Evolutionary conservation across 2,113 vertebrate species (phyloP), one percentile per base, ranked within the genome.

Genomic region (Limanda limanda): DNA sequence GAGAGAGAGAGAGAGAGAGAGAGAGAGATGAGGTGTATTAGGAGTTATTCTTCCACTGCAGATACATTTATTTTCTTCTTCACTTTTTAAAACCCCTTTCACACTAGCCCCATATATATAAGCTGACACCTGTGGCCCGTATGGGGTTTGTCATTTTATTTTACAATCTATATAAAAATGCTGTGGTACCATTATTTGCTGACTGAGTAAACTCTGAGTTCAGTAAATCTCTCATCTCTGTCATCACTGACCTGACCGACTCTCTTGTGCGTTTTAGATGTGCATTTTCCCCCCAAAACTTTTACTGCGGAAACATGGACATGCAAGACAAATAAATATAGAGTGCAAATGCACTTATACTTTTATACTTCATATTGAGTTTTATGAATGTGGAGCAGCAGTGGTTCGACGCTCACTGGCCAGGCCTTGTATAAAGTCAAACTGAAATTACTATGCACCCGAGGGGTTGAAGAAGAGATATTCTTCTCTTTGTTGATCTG

Each of bases 321-420:
- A 58, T 84, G 56, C 47, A 70, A 78, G 60, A 55, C 60, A 82
- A 88, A 83, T 76, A 85, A 70, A 77, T 69, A 80, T 24, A 81
- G 80, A 84, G 62, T 71, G 71, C 35, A 85, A 86, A 84, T 65
- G 74, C 68, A 74, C 78, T 85, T 86, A 83, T 83, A 89, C 76
- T 68, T 87, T 87, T 80, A 69, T 89, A 87, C 77, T 83, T 91
- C 75, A 75, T 75, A 52, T 76, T 68, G 68, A 24, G 42, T 81
- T 87, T 90, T 88, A 87, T 84, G 81, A 74, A 74, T 58, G 81
- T 71, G 74, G 71, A 67, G 55, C 71, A 51, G 71, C 62, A 79
- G 85, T 31, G 55, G 17, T 67, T 72, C 47, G 15, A 31, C 63
- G 60, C 83, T 83, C 71, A 76, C 71, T 69, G 63, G 63, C 23